These are phyloP conservation scores for Choloepus hoffmanni DNA, from an alignment of 2,113 vertebrate genomes.

Conservation along the genomic window DNA sequence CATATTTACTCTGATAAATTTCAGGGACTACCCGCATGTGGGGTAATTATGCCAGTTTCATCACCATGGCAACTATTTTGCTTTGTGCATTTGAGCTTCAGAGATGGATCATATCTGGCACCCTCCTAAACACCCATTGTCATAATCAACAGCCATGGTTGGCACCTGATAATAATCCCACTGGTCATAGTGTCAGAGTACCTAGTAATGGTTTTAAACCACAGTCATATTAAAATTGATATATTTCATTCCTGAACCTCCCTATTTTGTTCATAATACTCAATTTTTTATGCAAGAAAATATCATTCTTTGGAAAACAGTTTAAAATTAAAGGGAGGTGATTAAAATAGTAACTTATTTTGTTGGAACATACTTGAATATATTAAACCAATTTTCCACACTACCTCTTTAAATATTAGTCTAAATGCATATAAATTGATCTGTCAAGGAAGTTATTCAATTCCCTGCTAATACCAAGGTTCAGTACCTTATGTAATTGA, in stretches of 20 bases:
- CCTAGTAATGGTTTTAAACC: background rate
- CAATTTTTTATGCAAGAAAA: background rate
- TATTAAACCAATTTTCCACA: background rate
- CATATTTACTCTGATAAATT: slow-evolving; percentile 51
- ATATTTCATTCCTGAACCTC: background rate
- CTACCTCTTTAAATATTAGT: background rate
- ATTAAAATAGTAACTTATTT: background rate
- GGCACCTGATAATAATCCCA: background rate
- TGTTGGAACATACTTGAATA: background rate
- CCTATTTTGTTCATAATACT: background rate
- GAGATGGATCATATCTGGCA: background rate
- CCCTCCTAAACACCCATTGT: background rate
- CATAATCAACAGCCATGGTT: background rate
- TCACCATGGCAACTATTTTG: background rate
- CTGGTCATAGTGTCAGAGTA: background rate
- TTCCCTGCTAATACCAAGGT: background rate
- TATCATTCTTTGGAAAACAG: background rate
- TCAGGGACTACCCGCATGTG: background rate
- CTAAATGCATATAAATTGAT: background rate
- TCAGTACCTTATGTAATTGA: background rate
- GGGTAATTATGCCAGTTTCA: background rate
- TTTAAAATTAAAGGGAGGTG: background rate
- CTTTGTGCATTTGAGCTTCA: slow-evolving; percentile 21
- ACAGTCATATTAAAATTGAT: slow-evolving; percentile 2
- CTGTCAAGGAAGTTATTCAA: background rate